Base-by-base conservation (phyloP, 2,797 vertebrate species). In the Nyctibius grandis region DNA sequence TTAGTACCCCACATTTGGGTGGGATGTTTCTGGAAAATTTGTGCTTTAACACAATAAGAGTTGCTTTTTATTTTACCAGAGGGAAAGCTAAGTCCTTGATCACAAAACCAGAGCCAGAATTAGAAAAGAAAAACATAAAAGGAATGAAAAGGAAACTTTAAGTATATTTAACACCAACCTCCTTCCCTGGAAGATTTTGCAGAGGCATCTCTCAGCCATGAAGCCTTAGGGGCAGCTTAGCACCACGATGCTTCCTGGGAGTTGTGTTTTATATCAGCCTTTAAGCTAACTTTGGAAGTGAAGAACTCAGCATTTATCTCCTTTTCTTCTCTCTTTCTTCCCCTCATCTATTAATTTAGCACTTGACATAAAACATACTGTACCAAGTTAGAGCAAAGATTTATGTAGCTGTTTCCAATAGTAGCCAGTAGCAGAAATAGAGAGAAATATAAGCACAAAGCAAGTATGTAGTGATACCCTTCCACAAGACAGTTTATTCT, bases 151-250 rank as follows among this genome's bases (percentile, higher is more conserved):
- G 7, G 29, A 53, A 93, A 72, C 9, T 74, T 56, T 9, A 77
- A 60, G 20, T 63, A 12, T 74, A 17, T 90, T 93, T 84, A 75
- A 68, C 28, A 86, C 3, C 19, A 64, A 0, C 19, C 12, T 88
- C 29, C 29, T 92, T 89, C 64, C 33, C 33, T 89, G 72, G 59
- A 92, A 85, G 44, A 53, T 72, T 80, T 89, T 88, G 40, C 56
- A 57, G 50, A 60, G n/a, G 15, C 36, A 53, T 50, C 56, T 89
- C 42, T 85, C 17, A 63, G 42, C 45, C 40, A 10, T 84, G 73
- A 86, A 83, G 53, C 48, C 42, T 61, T 64, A 19, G 61, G 53
- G 63, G 57, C n/a, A 84, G 38, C 18, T 76, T 78, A 91, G 73
- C 9, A 38, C 53, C n/a, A 22, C 0, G 0, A 4, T 2, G 1